These are phyloP conservation scores for Paramormyrops kingsleyae DNA, from an alignment of 2,113 vertebrate genomes.

Conservation along the genomic window DNA sequence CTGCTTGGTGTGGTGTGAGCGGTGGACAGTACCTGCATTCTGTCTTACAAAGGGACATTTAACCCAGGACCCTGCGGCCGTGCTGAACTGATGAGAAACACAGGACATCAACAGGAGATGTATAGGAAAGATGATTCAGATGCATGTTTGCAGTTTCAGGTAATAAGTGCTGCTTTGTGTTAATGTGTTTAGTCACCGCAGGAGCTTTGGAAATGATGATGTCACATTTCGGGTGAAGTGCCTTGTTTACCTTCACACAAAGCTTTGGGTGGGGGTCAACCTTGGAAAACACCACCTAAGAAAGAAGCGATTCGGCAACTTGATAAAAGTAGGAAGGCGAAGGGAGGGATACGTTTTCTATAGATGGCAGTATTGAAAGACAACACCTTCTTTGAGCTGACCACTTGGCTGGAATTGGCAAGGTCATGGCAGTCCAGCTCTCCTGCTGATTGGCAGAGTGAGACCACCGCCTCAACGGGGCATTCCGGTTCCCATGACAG, in stretches of 20 bases:
- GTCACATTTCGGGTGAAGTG: neutral
- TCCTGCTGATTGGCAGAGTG: constrained; percentile 58
- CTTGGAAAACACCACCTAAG: constrained; percentile 64
- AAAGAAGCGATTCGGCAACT: constrained; percentile 15
- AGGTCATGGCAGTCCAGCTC: constrained; percentile 57
- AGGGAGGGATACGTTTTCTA: too few relatives aligned
- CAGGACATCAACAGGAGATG: neutral
- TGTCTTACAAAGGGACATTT: constrained; percentile 68
- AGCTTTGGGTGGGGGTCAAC: constrained; percentile 75
- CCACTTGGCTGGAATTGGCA: constrained; percentile 49
- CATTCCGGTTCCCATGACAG: constrained; percentile 71
- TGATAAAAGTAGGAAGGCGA: neutral
- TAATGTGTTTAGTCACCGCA: neutral
- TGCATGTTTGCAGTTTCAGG: neutral
- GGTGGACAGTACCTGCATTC: constrained; percentile 34
- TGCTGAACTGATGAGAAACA: constrained; percentile 61
- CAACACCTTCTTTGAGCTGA: constrained; percentile 58
- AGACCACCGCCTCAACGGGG: constrained; percentile 52
- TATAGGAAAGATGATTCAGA: neutral
- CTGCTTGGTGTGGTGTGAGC: neutral
- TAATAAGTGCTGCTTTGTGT: neutral
- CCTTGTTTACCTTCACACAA: constrained; percentile 74
- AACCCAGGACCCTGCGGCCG: constrained; percentile 57
- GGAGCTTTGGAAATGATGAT: neutral
- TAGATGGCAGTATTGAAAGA: too few relatives aligned